These are phyloP conservation scores for Rhinogobio ventralis DNA, from an alignment of 2,797 vertebrate species.

Conservation along the genomic window DNA sequence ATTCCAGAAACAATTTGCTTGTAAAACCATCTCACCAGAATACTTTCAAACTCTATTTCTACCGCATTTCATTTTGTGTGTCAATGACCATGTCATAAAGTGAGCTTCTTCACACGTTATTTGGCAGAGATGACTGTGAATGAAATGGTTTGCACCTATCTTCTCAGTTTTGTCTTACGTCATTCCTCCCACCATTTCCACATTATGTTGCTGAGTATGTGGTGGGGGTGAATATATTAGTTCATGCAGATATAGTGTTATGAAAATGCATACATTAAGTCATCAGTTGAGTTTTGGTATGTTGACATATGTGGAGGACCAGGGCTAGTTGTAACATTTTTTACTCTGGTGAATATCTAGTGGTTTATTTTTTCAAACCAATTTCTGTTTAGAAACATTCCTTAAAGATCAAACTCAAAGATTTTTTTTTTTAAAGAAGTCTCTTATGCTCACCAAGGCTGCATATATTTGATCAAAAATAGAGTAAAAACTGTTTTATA, in stretches of 20 bases:
- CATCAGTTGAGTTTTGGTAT: background rate
- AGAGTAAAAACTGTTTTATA: background rate
- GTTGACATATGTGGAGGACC: background rate
- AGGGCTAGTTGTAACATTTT: background rate
- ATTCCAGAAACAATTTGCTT: constrained; percentile 24
- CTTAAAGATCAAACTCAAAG: no score
- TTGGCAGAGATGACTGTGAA: constrained; percentile 76
- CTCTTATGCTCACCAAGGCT: background rate
- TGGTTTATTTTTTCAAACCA: background rate
- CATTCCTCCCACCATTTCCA: constrained; percentile 30
- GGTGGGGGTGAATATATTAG: background rate
- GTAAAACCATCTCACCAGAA: constrained; percentile 5
- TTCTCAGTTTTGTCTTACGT: constrained; percentile 15
- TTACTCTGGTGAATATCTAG: background rate
- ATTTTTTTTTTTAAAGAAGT: no score
- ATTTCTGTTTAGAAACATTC: background rate
- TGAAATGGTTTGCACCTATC: constrained; percentile 72
- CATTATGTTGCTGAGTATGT: background rate
- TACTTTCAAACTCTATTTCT: background rate
- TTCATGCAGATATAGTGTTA: background rate
- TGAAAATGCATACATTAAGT: background rate
- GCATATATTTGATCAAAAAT: background rate
- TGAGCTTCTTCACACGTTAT: constrained; percentile 61
- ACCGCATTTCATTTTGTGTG: background rate
- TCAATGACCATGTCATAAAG: background rate